Conservation (phyloP, 1,140 invertebrate species). For the Musca vetustissima region DNA sequence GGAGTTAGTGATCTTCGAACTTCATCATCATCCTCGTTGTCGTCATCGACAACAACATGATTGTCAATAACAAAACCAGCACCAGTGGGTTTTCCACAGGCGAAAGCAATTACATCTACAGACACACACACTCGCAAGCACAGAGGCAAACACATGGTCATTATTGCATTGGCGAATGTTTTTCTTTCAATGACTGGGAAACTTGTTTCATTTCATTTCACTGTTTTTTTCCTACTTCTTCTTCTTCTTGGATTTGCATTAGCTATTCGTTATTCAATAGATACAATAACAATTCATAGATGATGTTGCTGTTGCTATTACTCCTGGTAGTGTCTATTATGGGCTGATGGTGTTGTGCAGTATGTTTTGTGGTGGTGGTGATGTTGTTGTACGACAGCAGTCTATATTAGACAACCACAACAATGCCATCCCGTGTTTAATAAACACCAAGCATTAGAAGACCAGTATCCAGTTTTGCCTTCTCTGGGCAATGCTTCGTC, state of each 20-base stretch:
- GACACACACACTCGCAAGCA: constrained; percentile 3
- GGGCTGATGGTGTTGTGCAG: no score
- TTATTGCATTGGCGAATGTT: neutral
- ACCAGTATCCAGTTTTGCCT: neutral
- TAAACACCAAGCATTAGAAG: neutral
- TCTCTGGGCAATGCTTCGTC: no score
- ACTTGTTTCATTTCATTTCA: neutral
- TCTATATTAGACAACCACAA: neutral
- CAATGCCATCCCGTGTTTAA: neutral
- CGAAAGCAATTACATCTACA: neutral
- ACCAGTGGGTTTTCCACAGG: neutral
- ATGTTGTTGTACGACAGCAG: neutral
- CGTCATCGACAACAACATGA: no score
- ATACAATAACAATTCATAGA: neutral
- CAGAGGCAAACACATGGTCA: neutral
- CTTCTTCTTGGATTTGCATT: no score
- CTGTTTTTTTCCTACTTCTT: no score
- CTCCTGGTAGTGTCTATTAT: no score
- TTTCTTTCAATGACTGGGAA: constrained; percentile 22
- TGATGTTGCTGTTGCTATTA: no score
- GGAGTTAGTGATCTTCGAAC: no score
- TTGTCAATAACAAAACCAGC: neutral
- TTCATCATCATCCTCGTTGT: no score
- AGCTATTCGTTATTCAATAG: constrained; percentile 12
- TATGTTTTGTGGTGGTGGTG: neutral